Conservation (phyloP, 2,797 vertebrate genomes). For the Ibycter americanus region DNA sequence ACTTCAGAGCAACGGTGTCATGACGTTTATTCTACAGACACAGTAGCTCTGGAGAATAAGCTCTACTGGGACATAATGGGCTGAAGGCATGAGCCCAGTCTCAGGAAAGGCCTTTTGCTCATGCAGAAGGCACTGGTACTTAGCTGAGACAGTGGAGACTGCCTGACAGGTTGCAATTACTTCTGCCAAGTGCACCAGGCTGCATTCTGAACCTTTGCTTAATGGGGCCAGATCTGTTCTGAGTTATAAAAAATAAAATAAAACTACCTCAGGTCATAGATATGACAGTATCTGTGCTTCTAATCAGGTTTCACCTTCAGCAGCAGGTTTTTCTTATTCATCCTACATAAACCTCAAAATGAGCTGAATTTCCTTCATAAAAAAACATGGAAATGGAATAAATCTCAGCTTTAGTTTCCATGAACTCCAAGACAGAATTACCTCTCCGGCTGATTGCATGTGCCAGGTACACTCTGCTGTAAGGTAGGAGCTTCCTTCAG, state of each 20-base stretch:
- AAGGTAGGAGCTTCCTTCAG: background rate
- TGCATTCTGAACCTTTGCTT: constrained; percentile 49
- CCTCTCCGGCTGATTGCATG: rapidly evolving
- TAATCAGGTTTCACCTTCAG: constrained; percentile 55
- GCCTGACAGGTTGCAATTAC: constrained; percentile 63
- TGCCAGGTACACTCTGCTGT: background rate
- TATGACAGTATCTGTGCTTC: background rate
- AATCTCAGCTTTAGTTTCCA: constrained; percentile 7
- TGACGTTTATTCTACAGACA: background rate
- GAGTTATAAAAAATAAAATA: background rate
- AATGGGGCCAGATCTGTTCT: constrained; percentile 60
- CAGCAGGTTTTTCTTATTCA: constrained; percentile 43
- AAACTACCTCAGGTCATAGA: constrained; percentile 43
- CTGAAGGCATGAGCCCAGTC: background rate
- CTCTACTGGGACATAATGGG: background rate
- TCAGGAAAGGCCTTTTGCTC: background rate
- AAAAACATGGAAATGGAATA: background rate
- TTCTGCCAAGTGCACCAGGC: constrained; percentile 43
- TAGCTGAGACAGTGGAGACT: background rate
- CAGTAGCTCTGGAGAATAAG: background rate
- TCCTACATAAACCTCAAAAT: constrained; percentile 25
- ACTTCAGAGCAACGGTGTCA: background rate
- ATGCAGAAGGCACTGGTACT: background rate
- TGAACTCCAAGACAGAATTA: background rate
- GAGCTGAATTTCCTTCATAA: background rate